Base-by-base conservation (phyloP, 2,888 invertebrate species). In the Amblyjoppa proteus region DNA sequence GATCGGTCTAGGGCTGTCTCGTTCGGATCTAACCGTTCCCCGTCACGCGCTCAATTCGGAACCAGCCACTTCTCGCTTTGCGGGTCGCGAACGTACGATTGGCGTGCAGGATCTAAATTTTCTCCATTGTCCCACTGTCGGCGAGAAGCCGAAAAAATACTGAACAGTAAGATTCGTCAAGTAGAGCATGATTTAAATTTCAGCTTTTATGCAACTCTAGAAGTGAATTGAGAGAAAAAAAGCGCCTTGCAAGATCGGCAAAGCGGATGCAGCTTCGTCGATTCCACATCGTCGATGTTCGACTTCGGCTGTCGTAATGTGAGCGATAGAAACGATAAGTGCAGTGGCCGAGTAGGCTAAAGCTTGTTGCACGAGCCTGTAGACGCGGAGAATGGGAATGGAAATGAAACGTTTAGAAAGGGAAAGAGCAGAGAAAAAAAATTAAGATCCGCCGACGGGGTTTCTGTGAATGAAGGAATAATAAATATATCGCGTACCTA, bases 291-390 rank as follows among this genome's bases (percentile, higher is more conserved):
- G 68, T 75, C 51, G 66, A 83, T 61, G 68, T 71, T 80, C 38
- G 73, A n/a, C 58, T 82, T 58, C 13, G 31, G 64, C 80, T 85
- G 83, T 83, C 73, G 85, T 73, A 73, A 80, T 58, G 76, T 56
- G 28, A 53, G 75, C 85, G 85, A 85, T 83, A 56, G 76, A 75
- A 80, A 85, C 76, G 83, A 51, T 73, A 77, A 80, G 61, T 61
- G 79, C 64, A 74, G 58, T 58, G 71, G 45, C 13, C 77, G 73
- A 73, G 73, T 69, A 78, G 68, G 73, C 78, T 41, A 49, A 34
- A 68, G n/a, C 56, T 38, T n/a, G 34, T 31, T 16, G 38, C 16
- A 49, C 11, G 11, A 58, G 11, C 25, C 28, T 51, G 34, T 25
- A 34, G 66, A 38, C 51, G 6, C n/a, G n/a, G 85, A 76, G 82